These are phyloP conservation scores for Zonitis immaculata DNA, from an alignment of 2,888 invertebrate genomes.

Conservation along the genomic window DNA sequence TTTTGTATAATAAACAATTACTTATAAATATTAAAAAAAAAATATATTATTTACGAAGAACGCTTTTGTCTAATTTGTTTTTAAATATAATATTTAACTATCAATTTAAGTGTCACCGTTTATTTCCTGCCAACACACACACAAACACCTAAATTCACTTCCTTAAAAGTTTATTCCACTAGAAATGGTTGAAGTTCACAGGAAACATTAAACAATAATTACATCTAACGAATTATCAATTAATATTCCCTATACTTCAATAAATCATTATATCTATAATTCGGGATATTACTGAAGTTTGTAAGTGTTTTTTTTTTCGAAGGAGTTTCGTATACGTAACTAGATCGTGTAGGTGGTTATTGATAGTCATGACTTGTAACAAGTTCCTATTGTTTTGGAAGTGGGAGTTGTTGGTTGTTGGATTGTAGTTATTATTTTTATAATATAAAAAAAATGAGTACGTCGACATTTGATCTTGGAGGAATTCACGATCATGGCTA, in stretches of 20 bases:
- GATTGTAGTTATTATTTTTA: no score
- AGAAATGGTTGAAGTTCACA: background rate
- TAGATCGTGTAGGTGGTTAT: background rate
- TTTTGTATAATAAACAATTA: background rate
- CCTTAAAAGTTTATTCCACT: constrained; percentile 5
- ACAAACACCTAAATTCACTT: background rate
- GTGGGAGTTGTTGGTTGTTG: background rate
- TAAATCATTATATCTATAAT: no score
- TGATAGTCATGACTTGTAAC: background rate
- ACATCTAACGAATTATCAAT: constrained; percentile 1
- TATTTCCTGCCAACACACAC: background rate
- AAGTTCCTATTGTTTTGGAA: constrained; percentile 1
- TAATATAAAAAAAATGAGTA: background rate
- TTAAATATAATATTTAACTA: background rate
- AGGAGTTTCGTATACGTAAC: no score
- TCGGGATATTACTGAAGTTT: no score
- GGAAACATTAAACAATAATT: background rate
- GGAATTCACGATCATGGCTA: constrained; percentile 2
- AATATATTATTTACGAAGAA: background rate
- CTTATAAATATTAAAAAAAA: no score
- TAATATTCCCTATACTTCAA: no score
- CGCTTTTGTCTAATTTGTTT: background rate
- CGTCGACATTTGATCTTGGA: constrained; percentile 6
- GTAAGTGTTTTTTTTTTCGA: no score
- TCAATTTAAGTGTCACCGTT: background rate